Base-by-base conservation (phyloP, 1,140 invertebrate genomes). In the Capitella teleta region DNA sequence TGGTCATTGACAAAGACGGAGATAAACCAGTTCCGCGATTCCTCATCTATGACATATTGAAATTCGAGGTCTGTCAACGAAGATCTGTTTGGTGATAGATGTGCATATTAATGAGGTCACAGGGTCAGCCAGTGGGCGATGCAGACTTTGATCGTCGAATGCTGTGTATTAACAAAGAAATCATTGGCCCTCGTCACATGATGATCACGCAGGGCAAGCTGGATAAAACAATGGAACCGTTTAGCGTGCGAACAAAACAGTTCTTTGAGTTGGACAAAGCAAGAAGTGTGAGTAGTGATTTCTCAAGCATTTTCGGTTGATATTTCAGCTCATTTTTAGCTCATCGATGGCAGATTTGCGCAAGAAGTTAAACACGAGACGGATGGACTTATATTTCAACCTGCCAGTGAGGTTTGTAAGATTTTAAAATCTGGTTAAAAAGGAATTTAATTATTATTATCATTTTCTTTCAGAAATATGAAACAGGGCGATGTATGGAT, bases 321-420 rank as follows among this genome's bases (percentile, higher is more conserved):
- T 16, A 12, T 8, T 40, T 40, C 8, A 4, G 37, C 32, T 49
- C 38, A 21, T 28, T 62, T 63, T 18, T 55, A 76, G 62, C 70
- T 97, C 16, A 73, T 97, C 14, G 80, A 84, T 47, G 83, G 86
- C 41, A 88, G 89, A 62, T 98, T 98, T 71, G 78, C 82, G 0
- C 81, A 81, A 53, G 79, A 83, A 42, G 71, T 98, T 1, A 77
- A 79, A 19, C 96, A 99, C 64, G 91, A 98, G 72, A 91, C 94
- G 0, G 96, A 99, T 69, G 96, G 96, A 38, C 75, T 98, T 0
- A 93, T 99, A 60, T 99, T 98, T 67, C 95, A 99, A 67, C 96
- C 96, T 1, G 78, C 83, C 0, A 77, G 80, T 55, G 83, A 88
- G 62, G 75, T 74, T 63, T 63, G 63, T 62, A 5, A 30, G n/a